phyloP scores from a whole-genome alignment of 1,140 invertebrate genomes.

The Penaeus indicus region DNA sequence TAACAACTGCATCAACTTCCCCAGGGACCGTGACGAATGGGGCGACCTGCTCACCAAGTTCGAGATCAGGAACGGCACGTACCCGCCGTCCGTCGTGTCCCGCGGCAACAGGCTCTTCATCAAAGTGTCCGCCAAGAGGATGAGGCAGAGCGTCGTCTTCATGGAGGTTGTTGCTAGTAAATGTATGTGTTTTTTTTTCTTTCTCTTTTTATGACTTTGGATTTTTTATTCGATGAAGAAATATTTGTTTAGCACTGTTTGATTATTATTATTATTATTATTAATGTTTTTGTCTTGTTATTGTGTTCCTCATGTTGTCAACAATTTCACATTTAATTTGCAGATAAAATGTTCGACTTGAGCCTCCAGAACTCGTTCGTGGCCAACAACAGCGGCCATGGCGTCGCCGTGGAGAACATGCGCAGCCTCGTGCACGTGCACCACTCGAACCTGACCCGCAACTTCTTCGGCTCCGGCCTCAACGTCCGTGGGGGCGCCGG shows the following conservation, averaged over 20 bases:
- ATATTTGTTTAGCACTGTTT: background rate
- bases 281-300: constrained; percentile 19
- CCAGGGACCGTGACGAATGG: constrained; percentile 78
- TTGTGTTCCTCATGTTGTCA: background rate
- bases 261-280: background rate
- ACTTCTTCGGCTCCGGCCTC: constrained; percentile 88
- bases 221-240: background rate
- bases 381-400: constrained; percentile 91
- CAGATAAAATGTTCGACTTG: constrained; percentile 87
- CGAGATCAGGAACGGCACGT: constrained; percentile 74
- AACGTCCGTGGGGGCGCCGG: constrained; percentile 88
- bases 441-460: constrained; percentile 85
- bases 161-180: constrained; percentile 82
- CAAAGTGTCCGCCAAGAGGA: constrained; percentile 79
- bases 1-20: constrained; percentile 76
- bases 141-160: constrained; percentile 80
- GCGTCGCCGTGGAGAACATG: constrained; percentile 87
- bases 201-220: background rate
- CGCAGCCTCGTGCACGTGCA: constrained; percentile 85
- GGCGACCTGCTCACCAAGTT: constrained; percentile 76
- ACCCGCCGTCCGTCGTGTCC: constrained; percentile 59
- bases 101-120: constrained; percentile 62
- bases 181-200: constrained; percentile 70
- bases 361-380: constrained; percentile 88
- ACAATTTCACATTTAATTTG: constrained; percentile 63